Base-by-base conservation (phyloP, 2,888 invertebrate genomes). In the Metallyticus violacea region DNA sequence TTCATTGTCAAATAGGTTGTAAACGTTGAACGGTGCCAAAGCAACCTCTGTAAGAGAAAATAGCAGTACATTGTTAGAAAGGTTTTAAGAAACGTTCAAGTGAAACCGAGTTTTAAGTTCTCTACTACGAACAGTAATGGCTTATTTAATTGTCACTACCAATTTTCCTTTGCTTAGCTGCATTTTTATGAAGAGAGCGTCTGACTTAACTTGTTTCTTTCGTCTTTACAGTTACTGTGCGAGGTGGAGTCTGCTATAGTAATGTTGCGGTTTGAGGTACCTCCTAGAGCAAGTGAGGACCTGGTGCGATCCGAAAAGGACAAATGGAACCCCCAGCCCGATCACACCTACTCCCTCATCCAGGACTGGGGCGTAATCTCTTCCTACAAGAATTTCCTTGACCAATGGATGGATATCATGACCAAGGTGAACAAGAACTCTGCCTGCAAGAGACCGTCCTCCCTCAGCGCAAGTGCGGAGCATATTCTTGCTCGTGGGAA, bases 341-440 rank as follows among this genome's bases (percentile, higher is more conserved):
- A 94, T 89, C 91, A 93, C 2, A 93, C 94, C 0, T 90, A 92
- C 87, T 93, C 94, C 90, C 91, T 94, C 81, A 93, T 94, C 88
- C 93, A 94, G 89, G 95, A 95, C 90, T 93, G 93, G 90, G 94
- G 94, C 62, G 93, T 95, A 2, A 92, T 95, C 86, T 93, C 93
- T 88, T 93, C 93, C 9, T 94, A 95, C 90, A 93, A 93, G 62
- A 93, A 92, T 81, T 93, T 94, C 88, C 91, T 95, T 9, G 93
- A 93, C 90, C 94, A 94, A 89, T 95, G 95, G 93, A 92, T 92
- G 85, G 27, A 25, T 3, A 86, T 88, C 30, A 82, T 88, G 26
- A 30, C 77, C 26, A 77, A 82, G 25, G 79, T 88, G 25, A 77
- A 78, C 40, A 76, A 83, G 82, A 82, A 84, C 4, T 9, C 76